phyloP scores from a whole-genome alignment of 2,888 invertebrate genomes.

The Adelognathus sp. region DNA sequence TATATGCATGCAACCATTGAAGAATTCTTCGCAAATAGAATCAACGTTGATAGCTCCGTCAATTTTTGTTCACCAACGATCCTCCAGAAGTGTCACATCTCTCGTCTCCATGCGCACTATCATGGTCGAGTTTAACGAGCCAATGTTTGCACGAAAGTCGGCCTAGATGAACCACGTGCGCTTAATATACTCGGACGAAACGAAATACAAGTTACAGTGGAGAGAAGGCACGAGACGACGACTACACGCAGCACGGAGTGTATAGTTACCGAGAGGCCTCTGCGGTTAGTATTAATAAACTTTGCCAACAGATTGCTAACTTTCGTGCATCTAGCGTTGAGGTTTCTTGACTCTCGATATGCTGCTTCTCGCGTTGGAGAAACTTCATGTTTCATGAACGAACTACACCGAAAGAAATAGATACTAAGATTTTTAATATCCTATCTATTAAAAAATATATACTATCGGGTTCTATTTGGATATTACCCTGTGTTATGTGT shows the following conservation, averaged over 20 bases:
- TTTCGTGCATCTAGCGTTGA: slow-evolving; percentile 17
- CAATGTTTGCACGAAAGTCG: slow-evolving; percentile 43
- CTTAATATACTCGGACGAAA: slow-evolving; percentile 32
- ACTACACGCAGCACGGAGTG: background rate
- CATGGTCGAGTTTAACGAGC: slow-evolving; percentile 47
- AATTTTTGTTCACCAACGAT: background rate
- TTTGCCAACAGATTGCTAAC: slow-evolving; percentile 30
- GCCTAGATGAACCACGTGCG: slow-evolving; percentile 50
- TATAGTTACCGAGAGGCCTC: slow-evolving; percentile 6
- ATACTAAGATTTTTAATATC: too few relatives aligned
- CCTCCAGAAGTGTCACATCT: slow-evolving; percentile 3
- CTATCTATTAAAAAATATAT: too few relatives aligned
- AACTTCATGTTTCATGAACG: too few relatives aligned
- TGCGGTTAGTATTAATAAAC: slow-evolving; percentile 47
- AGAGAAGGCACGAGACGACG: background rate
- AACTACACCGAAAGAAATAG: too few relatives aligned
- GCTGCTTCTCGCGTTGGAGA: background rate
- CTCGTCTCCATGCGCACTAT: background rate
- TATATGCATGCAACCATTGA: too few relatives aligned
- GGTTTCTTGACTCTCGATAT: slow-evolving; percentile 23
- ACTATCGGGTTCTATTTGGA: too few relatives aligned
- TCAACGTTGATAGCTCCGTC: background rate
- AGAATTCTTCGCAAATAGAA: background rate
- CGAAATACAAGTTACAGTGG: slow-evolving; percentile 10
- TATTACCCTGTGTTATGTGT: too few relatives aligned